Base-by-base conservation (phyloP, 2,797 vertebrate genomes). In the Salmo trutta region DNA sequence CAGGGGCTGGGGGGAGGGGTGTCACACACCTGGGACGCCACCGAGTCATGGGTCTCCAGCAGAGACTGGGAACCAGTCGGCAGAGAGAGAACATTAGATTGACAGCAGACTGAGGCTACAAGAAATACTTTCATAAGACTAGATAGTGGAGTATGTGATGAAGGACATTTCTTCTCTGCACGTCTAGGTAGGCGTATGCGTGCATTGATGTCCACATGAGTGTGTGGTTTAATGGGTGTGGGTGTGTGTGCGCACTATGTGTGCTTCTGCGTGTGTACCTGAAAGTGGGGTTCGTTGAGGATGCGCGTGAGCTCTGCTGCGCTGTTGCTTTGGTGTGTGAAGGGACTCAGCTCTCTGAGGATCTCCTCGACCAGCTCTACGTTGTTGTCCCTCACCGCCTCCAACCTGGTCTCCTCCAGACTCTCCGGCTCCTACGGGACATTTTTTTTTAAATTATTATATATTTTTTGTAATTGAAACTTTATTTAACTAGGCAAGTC, bases 301-400 rank as follows among this genome's bases (percentile, higher is more conserved):
- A 98, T 97, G 72, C 72, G 75, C 0, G 93, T 79, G 62, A 98
- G 93, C 90, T 99, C 97, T 0, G 95, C 95, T 0, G 95, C 96
- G 0, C 93, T 89, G 77, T 94, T 91, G 10, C 94, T 96, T 78
- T 71, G 87, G 17, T 95, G 86, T 0, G 90, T 94, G 86, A 97
- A 94, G 24, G 93, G 94, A 4, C 95, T 93, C 83, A 98, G 93
- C 81, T 98, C 97, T 7, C 91, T 88, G 69, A 99, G 95, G 90
- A 99, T 98, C 87, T 98, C 97, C 93, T 96, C 96, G 82, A 97
- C 94, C 85, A 98, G 93, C 89, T 97, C 96, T 87, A 99, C 84
- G 47, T 98, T 99, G 88, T 97, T 96, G 78, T 96, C 97, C 27
- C 96, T 86, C 72, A 98, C 97, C 0, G 94, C 91, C 31, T 97